Conservation (phyloP, 2,113 vertebrate species). For the Euleptes europaea region DNA sequence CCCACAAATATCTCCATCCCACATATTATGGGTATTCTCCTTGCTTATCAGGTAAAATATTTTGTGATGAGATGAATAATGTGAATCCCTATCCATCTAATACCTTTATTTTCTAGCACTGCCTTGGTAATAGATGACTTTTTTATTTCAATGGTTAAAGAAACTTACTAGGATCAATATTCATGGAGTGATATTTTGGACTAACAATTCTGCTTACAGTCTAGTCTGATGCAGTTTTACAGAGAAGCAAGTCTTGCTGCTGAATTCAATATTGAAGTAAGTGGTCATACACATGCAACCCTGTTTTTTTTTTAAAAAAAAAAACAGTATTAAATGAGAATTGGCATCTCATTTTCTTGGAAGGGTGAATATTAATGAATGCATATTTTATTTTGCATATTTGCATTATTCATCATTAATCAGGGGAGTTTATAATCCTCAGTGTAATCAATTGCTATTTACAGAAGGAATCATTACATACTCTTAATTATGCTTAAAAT, state of each 20-base stretch:
- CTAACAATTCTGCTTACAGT: background rate
- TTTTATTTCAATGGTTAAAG: background rate
- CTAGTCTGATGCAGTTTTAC: background rate
- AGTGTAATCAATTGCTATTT: slow-evolving; percentile 29
- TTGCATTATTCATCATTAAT: slow-evolving; percentile 33
- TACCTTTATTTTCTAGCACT: background rate
- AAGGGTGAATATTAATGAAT: slow-evolving; percentile 17
- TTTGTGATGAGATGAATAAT: background rate
- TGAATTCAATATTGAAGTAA: background rate
- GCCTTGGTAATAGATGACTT: background rate
- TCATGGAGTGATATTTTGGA: background rate
- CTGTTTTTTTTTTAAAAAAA: background rate
- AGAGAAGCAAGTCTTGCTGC: background rate
- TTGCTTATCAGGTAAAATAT: background rate
- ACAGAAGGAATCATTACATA: slow-evolving; percentile 15
- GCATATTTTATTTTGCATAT: slow-evolving; percentile 19
- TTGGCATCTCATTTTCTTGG: background rate
- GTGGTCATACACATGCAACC: background rate
- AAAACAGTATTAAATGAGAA: background rate
- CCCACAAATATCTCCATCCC: background rate
- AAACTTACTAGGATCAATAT: background rate
- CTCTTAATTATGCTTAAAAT: slow-evolving; percentile 19
- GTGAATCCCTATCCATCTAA: background rate
- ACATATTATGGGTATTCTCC: too few relatives aligned
- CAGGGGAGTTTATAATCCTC: slow-evolving; percentile 17